These are phyloP conservation scores for Epinephelus malabaricus DNA, from an alignment of 2,797 vertebrate species.

Conservation along the genomic window DNA sequence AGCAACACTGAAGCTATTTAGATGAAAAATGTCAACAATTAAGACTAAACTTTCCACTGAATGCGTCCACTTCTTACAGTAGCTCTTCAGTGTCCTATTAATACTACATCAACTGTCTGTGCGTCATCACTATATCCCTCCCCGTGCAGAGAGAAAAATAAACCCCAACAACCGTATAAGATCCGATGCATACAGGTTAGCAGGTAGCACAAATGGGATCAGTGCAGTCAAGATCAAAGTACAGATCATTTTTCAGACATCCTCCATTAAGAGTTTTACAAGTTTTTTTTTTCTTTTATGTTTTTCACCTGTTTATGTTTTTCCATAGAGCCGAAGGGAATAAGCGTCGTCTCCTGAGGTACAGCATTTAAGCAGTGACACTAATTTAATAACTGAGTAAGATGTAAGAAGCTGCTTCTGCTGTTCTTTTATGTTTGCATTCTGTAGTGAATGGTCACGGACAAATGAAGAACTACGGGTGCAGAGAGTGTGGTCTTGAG, in stretches of 20 bases:
- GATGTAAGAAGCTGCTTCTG: slow-evolving; percentile 1
- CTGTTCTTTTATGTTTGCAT: neutral
- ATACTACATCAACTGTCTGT: slow-evolving; percentile 3
- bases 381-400: slow-evolving; percentile 34
- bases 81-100: neutral
- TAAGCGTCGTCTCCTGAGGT: neutral
- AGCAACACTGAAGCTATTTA: slow-evolving; percentile 35
- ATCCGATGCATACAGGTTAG: neutral
- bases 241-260: neutral
- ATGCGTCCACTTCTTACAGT: slow-evolving; percentile 11
- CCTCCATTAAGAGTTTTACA: neutral
- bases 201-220: slow-evolving; percentile 15
- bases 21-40: slow-evolving; percentile 40
- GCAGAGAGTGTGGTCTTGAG: slow-evolving; percentile 7
- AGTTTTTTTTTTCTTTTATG: neutral
- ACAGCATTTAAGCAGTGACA: neutral
- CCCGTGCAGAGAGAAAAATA: neutral
- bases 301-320: neutral
- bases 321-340: neutral
- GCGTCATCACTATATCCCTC: neutral
- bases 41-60: slow-evolving; percentile 33
- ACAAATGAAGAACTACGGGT: slow-evolving; percentile 10
- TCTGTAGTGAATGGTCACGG: slow-evolving; percentile 14
- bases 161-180: neutral
- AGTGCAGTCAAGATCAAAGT: neutral